These are phyloP conservation scores for Rapana venosa DNA, from an alignment of 2,888 invertebrate species.

Conservation along the genomic window DNA sequence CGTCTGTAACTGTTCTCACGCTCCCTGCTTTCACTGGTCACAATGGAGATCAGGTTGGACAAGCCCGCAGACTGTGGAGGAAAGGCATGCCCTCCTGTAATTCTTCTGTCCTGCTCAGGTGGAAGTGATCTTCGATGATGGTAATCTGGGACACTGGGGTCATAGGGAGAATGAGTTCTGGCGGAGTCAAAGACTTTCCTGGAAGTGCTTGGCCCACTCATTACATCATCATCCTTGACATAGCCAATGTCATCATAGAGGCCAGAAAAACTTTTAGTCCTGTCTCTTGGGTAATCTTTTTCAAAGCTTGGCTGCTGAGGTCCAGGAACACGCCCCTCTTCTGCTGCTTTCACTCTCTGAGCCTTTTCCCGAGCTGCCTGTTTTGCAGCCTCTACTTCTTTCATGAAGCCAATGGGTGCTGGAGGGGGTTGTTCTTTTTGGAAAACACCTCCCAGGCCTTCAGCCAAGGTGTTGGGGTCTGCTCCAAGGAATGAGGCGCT, in stretches of 20 bases:
- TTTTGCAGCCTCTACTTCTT: constrained; percentile 34
- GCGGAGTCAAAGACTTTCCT: background rate
- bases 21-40: constrained; percentile 8
- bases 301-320: constrained; percentile 1
- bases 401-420: constrained; percentile 3
- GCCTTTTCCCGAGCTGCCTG: constrained; percentile 32
- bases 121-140: background rate
- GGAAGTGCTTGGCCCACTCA: background rate
- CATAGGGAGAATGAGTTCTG: constrained; percentile 14
- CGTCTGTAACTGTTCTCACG: background rate
- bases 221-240: background rate
- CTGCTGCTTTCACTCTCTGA: constrained; percentile 22
- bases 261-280: background rate
- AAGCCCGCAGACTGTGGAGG: background rate
- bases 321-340: constrained; percentile 9
- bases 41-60: constrained; percentile 26
- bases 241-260: background rate
- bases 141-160: constrained; percentile 19
- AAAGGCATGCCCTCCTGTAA: background rate
- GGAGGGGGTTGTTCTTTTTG: background rate
- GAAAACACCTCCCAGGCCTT: constrained; percentile 5
- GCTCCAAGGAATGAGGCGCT: constrained; percentile 63
- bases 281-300: background rate
- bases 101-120: background rate
- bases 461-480: constrained; percentile 20